Conservation (phyloP, 2,113 vertebrate genomes). For the Notarius quadriscutis region DNA sequence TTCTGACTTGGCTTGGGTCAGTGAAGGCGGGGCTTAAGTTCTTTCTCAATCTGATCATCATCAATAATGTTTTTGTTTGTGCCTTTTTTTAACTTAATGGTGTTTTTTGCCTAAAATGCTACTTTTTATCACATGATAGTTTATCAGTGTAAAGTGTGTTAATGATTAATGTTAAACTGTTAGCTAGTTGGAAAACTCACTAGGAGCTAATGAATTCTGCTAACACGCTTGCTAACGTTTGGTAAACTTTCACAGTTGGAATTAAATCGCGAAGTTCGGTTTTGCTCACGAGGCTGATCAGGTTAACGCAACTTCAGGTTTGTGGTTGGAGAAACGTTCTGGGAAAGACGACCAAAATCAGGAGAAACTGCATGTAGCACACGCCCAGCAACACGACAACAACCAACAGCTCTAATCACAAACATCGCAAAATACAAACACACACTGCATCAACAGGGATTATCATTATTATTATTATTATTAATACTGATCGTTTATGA, state of each 20-base stretch:
- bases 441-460: not conserved
- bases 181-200: too few species aligned
- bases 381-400: not conserved
- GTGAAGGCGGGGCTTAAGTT: not conserved
- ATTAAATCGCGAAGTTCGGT: not conserved
- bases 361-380: not conserved
- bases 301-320: not conserved
- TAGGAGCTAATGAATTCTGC: not conserved
- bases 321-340: not conserved
- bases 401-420: not conserved
- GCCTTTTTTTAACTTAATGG: not conserved
- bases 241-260: not conserved
- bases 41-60: not conserved
- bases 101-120: not conserved
- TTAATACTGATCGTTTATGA: slow-evolving; percentile 25
- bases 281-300: not conserved
- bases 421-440: not conserved
- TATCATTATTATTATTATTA: not conserved
- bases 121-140: not conserved
- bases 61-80: not conserved
- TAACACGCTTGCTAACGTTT: not conserved
- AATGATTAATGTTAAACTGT: not conserved
- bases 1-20: not conserved
- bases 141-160: not conserved
- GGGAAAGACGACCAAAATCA: not conserved